phyloP scores from a whole-genome alignment of 1,140 invertebrate genomes.

The Cyclina sinensis region DNA sequence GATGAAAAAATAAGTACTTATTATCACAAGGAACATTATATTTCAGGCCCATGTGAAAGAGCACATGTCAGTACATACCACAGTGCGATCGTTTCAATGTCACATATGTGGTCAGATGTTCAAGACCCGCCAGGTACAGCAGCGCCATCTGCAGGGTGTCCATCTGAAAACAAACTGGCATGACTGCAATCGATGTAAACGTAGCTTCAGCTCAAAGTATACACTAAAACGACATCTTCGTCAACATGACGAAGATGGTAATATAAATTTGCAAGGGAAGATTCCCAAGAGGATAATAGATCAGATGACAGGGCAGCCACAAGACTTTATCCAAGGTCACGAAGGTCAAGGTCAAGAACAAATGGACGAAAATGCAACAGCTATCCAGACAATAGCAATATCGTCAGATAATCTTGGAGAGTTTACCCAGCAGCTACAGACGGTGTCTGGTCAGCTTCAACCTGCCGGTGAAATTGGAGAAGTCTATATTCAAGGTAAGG shows the following conservation, averaged over 20 bases:
- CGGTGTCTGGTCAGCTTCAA: neutral
- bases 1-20: too few species aligned
- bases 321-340: neutral
- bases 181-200: constrained; percentile 83
- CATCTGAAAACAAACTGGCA: constrained; percentile 85
- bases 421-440: constrained; percentile 30
- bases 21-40: too few species aligned
- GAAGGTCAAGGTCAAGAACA: constrained; percentile 1
- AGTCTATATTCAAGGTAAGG: constrained; percentile 48
- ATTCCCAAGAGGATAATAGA: neutral
- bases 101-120: constrained; percentile 88
- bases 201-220: constrained; percentile 87
- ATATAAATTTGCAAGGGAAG: neutral
- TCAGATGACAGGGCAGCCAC: neutral
- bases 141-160: constrained; percentile 86
- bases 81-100: constrained; percentile 86
- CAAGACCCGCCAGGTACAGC: constrained; percentile 87
- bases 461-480: neutral
- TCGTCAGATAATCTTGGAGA: constrained; percentile 24
- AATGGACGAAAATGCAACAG: constrained; percentile 21
- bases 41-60: constrained; percentile 82
- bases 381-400: constrained; percentile 53
- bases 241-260: constrained; percentile 77
- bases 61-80: constrained; percentile 85
- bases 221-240: constrained; percentile 85